phyloP scores from a whole-genome alignment of 2,113 vertebrate species.

The Osmerus eperlanus region DNA sequence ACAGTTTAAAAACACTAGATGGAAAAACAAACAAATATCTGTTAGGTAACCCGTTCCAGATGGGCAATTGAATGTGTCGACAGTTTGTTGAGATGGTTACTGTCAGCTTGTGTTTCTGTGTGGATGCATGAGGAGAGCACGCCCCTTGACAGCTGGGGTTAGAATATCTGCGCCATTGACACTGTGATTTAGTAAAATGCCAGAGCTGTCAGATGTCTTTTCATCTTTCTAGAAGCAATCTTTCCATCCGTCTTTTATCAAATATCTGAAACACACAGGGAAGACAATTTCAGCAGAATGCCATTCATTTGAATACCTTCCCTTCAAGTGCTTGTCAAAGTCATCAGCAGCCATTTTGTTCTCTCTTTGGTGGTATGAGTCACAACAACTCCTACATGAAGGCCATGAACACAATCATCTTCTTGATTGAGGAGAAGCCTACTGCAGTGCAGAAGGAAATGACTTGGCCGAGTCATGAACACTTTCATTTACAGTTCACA shows the following conservation, averaged over 20 bases:
- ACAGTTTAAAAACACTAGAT: too few species aligned
- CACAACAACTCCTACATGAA: slow-evolving; percentile 11
- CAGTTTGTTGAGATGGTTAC: neutral
- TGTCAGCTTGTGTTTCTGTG: slow-evolving; percentile 48
- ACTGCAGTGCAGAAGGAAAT: neutral
- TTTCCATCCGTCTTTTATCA: slow-evolving; percentile 37
- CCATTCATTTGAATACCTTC: slow-evolving; percentile 56
- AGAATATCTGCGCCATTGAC: slow-evolving; percentile 33
- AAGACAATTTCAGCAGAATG: slow-evolving; percentile 55
- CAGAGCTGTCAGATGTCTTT: slow-evolving; percentile 56
- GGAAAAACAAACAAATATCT: too few species aligned
- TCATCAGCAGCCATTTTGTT: slow-evolving; percentile 3
- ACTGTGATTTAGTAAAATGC: slow-evolving; percentile 61
- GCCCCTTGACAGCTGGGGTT: slow-evolving; percentile 45
- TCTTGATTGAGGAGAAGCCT: neutral
- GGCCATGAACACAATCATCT: neutral
- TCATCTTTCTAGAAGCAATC: slow-evolving; percentile 21
- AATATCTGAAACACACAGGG: slow-evolving; percentile 50
- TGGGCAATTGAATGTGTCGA: too few species aligned
- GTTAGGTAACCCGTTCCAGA: too few species aligned
- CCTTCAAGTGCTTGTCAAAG: slow-evolving; percentile 36
- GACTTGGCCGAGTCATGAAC: slow-evolving; percentile 27
- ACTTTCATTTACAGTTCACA: neutral
- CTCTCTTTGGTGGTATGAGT: slow-evolving; percentile 36
- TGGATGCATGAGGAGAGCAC: slow-evolving; percentile 47